phyloP scores from a whole-genome alignment of 2,797 vertebrate species.

The Trachurus trachurus region DNA sequence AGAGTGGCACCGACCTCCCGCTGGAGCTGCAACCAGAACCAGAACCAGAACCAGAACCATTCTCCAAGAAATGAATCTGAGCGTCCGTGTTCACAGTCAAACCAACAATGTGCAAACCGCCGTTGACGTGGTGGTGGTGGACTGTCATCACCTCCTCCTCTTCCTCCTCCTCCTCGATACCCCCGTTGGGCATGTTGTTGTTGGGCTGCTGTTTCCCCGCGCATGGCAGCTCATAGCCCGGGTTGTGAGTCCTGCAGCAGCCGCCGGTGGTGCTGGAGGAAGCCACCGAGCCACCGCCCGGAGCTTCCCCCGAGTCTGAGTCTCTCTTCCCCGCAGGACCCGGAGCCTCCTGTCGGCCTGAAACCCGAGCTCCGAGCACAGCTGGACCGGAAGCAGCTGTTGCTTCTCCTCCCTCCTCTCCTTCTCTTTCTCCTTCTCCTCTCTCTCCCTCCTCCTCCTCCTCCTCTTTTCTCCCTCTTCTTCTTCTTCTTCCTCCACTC shows the following conservation, averaged over 20 bases:
- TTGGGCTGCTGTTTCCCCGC: conserved; percentile 25
- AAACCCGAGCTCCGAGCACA: conserved; percentile 41
- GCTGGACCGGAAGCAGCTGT: conserved; percentile 58
- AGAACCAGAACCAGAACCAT: too few relatives aligned
- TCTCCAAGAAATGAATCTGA: too few relatives aligned
- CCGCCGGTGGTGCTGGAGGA: not conserved
- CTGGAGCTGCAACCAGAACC: not conserved
- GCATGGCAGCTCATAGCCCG: conserved; percentile 13
- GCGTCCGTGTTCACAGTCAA: too few relatives aligned
- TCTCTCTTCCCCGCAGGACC: conserved; percentile 15
- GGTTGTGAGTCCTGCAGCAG: not conserved
- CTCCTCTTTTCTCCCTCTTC: not conserved
- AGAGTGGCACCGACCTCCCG: conserved; percentile 14
- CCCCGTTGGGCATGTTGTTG: conserved; percentile 72
- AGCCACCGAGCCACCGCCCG: not conserved
- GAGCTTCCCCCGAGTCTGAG: conserved; percentile 13
- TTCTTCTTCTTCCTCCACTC: too few relatives aligned
- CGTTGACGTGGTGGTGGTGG: conserved; percentile 54
- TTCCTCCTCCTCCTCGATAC: not conserved
- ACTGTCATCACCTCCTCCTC: too few relatives aligned
- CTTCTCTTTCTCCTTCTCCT: not conserved
- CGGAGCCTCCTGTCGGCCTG: conserved; percentile 27
- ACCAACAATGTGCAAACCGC: conserved; percentile 69
- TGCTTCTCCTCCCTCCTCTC: not conserved
- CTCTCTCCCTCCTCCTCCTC: too few relatives aligned